Evolutionary conservation across 1,140 invertebrate genomes (phyloP).

Genomic region (Sesamia nonagrioides): DNA sequence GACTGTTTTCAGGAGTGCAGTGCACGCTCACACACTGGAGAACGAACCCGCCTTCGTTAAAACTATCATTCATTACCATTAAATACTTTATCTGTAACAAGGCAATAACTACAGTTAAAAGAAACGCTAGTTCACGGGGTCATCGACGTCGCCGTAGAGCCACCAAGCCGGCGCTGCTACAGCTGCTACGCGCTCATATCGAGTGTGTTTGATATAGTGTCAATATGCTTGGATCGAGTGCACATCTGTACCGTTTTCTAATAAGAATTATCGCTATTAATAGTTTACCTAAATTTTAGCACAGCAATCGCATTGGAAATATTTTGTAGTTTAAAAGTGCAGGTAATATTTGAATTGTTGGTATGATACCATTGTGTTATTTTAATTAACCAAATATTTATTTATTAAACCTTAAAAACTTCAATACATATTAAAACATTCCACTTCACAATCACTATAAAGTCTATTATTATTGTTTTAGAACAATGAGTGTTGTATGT

Average conservation of each 20-base stretch:
- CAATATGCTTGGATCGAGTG: slow-evolving; percentile 10
- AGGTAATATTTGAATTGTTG: too few relatives aligned
- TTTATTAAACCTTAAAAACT: too few relatives aligned
- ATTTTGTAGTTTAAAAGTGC: too few relatives aligned
- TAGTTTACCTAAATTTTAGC: too few relatives aligned
- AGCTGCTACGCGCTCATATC: background rate
- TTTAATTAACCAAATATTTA: too few relatives aligned
- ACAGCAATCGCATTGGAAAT: too few relatives aligned
- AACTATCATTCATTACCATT: background rate
- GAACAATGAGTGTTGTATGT: too few relatives aligned
- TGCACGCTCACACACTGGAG: background rate
- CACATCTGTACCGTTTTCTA: background rate
- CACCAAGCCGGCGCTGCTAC: slow-evolving; percentile 17
- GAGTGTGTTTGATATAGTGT: background rate
- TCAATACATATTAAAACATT: too few relatives aligned
- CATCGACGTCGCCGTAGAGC: slow-evolving; percentile 54
- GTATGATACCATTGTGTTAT: too few relatives aligned
- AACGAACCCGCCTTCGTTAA: background rate
- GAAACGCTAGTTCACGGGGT: slow-evolving; percentile 56
- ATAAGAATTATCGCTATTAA: background rate
- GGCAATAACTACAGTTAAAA: slow-evolving; percentile 65
- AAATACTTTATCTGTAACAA: slow-evolving; percentile 30
- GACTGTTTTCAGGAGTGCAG: slow-evolving; percentile 34
- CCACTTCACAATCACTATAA: too few relatives aligned
- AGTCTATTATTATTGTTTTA: too few relatives aligned